A percentile compares a stretch with the other conserved stretches of the same genome.
Conservation (phyloP, 2,797 vertebrate genomes). For the Pangasius sanitwongsei region DNA sequence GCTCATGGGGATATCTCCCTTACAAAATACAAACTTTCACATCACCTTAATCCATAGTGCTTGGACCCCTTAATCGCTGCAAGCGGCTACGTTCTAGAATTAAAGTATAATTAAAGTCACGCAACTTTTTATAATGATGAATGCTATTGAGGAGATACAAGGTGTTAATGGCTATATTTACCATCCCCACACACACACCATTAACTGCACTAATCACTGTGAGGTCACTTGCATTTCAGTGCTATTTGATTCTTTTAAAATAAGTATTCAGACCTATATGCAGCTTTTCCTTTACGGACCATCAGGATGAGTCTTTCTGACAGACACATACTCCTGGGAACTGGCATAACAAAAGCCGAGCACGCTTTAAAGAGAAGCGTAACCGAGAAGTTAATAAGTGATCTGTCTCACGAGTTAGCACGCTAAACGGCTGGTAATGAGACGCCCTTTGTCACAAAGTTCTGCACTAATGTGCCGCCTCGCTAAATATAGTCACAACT, state of each 20-base stretch:
- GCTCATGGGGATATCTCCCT: not conserved
- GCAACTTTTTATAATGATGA: not conserved
- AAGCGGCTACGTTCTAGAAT: not conserved
- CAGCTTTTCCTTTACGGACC: not conserved
- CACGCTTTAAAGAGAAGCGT: not conserved
- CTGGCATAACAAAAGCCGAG: not conserved
- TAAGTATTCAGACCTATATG: not conserved
- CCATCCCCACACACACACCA: not conserved
- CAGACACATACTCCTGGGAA: not conserved
- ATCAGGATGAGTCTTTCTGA: no score
- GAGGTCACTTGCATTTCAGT: not conserved
- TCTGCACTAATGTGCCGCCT: constrained; percentile 7
- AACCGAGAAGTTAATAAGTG: constrained; percentile 34
- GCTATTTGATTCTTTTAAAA: not conserved
- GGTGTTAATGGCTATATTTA: not conserved
- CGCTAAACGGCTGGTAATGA: constrained; percentile 30
- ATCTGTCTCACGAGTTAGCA: constrained; percentile 9
- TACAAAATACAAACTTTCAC: not conserved
- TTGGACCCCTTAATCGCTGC: not conserved
- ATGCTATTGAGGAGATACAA: not conserved
- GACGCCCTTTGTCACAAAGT: constrained; percentile 26
- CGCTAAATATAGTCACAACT: constrained; percentile 36
- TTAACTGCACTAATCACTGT: not conserved
- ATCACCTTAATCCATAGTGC: not conserved
- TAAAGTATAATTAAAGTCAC: not conserved